These are phyloP conservation scores for Eira barbara DNA, from an alignment of 2,113 vertebrate genomes.

Conservation along the genomic window DNA sequence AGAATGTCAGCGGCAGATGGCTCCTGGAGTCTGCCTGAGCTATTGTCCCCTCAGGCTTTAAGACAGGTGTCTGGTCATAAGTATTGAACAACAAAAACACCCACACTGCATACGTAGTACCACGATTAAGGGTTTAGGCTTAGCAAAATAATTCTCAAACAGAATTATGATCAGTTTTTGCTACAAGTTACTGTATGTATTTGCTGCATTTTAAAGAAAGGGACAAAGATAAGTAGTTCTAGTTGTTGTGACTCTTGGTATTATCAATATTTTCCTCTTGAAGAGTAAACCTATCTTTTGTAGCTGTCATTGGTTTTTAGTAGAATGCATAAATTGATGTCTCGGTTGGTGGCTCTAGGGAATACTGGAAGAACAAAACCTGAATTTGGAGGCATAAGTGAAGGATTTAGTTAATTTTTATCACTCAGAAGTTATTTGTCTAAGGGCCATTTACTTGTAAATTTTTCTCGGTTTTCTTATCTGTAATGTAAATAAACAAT, in stretches of 20 bases:
- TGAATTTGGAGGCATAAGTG: neutral
- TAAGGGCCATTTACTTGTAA: neutral
- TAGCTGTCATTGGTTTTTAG: neutral
- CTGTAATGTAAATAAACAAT: neutral
- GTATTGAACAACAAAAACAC: neutral
- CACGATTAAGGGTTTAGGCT: neutral
- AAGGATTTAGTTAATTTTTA: neutral
- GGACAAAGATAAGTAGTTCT: neutral
- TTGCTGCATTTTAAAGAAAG: neutral
- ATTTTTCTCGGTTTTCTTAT: neutral
- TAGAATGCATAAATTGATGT: neutral
- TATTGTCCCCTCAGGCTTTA: neutral
- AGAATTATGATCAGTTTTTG: neutral
- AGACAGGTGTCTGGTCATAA: constrained; percentile 24
- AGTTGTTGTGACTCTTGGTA: neutral
- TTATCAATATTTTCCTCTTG: neutral
- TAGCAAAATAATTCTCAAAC: neutral
- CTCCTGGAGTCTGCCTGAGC: neutral
- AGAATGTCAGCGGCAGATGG: neutral
- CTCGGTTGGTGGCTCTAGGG: neutral
- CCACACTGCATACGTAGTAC: neutral
- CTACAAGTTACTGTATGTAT: neutral
- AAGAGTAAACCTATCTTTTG: neutral
- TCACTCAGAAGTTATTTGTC: neutral
- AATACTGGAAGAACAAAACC: neutral